phyloP scores from a whole-genome alignment of 1,140 invertebrate genomes.

The Scaptomyza hsui region DNA sequence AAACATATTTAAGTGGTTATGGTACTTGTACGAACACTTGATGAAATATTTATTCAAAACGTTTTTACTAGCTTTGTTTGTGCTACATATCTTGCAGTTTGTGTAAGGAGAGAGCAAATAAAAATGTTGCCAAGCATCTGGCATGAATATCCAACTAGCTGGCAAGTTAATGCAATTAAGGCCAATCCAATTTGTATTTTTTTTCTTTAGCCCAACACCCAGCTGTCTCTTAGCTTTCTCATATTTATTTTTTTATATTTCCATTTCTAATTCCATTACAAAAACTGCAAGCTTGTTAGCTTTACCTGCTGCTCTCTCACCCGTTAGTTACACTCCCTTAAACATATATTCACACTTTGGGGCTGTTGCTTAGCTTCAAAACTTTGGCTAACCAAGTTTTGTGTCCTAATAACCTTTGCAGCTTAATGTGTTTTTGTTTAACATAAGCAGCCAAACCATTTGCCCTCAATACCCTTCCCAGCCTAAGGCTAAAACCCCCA shows the following conservation, averaged over 20 bases:
- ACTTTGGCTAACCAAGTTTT: slow-evolving; percentile 58
- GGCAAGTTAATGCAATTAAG: slow-evolving; percentile 59
- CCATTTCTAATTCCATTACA: slow-evolving; percentile 68
- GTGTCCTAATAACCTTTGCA: slow-evolving; percentile 67
- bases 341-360: slow-evolving; percentile 7
- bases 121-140: slow-evolving; percentile 22
- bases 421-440: slow-evolving; percentile 71
- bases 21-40: too few relatives aligned
- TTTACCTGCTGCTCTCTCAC: slow-evolving; percentile 31
- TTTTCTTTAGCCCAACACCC: slow-evolving; percentile 45
- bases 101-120: slow-evolving; percentile 14
- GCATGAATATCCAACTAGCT: slow-evolving; percentile 39
- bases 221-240: slow-evolving; percentile 27
- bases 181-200: slow-evolving; percentile 66
- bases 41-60: too few relatives aligned
- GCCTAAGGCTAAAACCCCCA: not conserved
- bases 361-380: slow-evolving; percentile 26
- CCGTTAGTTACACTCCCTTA: not conserved
- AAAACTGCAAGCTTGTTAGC: slow-evolving; percentile 64
- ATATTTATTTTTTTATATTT: slow-evolving; percentile 32
- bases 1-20: too few relatives aligned
- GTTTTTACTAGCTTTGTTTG: too few relatives aligned
- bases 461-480: not conserved
- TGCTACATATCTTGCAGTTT: not conserved
- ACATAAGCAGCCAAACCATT: slow-evolving; percentile 41